Evolutionary conservation across 2,888 invertebrate genomes (phyloP).

Genomic region (Diogma glabrata): DNA sequence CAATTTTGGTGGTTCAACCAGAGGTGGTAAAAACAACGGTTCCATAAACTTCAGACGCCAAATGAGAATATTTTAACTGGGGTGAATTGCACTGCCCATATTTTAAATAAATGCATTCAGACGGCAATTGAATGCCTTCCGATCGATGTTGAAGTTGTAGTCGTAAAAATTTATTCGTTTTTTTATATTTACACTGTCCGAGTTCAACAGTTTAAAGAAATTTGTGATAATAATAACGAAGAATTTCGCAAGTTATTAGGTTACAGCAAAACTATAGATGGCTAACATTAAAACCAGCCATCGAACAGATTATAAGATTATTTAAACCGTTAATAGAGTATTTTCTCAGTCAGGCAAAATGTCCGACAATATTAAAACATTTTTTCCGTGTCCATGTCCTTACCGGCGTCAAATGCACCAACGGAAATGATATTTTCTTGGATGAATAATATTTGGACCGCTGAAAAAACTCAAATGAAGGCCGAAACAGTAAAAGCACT

Average conservation of each 20-base stretch:
- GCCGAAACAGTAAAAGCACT: neutral
- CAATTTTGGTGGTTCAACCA: slow-evolving; percentile 14
- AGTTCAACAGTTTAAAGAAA: too few species aligned
- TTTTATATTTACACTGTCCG: slow-evolving; percentile 16
- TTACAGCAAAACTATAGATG: too few species aligned
- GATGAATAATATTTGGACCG: neutral
- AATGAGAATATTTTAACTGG: slow-evolving; percentile 14
- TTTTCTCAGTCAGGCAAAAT: neutral
- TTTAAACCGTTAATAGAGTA: neutral
- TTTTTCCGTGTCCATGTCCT: too few species aligned
- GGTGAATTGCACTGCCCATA: slow-evolving; percentile 15
- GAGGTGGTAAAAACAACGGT: slow-evolving; percentile 8
- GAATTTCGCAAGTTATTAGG: too few species aligned
- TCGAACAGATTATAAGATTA: slow-evolving; percentile 2
- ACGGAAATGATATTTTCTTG: neutral
- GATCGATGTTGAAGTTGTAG: slow-evolving; percentile 17
- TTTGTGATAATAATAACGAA: too few species aligned
- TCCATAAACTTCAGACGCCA: too few species aligned
- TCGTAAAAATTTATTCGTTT: slow-evolving; percentile 16
- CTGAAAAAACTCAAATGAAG: neutral
- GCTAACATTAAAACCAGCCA: too few species aligned
- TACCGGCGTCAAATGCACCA: too few species aligned
- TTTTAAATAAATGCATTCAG: slow-evolving; percentile 17
- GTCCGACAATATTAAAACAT: neutral
- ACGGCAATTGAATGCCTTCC: slow-evolving; percentile 14